Conservation (phyloP, 2,797 vertebrate species). For the Carduelis carduelis region DNA sequence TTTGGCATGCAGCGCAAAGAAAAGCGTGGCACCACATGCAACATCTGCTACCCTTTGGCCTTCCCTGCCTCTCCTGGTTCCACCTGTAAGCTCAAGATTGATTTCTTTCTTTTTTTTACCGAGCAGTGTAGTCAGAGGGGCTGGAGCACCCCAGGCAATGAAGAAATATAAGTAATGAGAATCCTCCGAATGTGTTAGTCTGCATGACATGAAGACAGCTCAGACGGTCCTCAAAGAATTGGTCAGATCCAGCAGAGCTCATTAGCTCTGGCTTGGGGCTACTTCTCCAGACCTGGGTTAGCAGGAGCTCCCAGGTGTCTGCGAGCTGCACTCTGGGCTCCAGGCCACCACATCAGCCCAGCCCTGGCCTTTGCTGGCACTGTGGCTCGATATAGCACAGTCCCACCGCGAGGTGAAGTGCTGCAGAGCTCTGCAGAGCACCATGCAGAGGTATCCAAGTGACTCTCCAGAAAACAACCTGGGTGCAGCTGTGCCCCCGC, state of each 20-base stretch:
- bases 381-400: background rate
- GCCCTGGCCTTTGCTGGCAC: background rate
- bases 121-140: background rate
- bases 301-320: background rate
- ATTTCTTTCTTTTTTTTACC: constrained; percentile 17
- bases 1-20: background rate
- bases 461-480: background rate
- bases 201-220: constrained; percentile 50
- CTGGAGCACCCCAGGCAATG: constrained; percentile 52
- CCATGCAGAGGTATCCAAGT: rapidly evolving
- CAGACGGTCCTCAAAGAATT: constrained; percentile 36
- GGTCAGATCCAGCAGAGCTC: constrained; percentile 54
- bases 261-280: constrained; percentile 63
- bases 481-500: rapidly evolving
- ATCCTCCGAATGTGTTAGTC: constrained; percentile 33
- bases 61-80: constrained; percentile 5
- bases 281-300: constrained; percentile 36
- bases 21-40: background rate
- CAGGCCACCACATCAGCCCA: background rate
- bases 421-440: background rate
- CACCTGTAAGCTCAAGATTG: constrained; percentile 37
- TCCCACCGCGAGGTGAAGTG: background rate
- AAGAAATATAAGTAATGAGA: constrained; percentile 61
- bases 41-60: constrained; percentile 18
- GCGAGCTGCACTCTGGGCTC: background rate